Evolutionary conservation across 2,113 vertebrate species (phyloP), one percentile per base, ranked within the genome.

Genomic region (Mellivora capensis): DNA sequence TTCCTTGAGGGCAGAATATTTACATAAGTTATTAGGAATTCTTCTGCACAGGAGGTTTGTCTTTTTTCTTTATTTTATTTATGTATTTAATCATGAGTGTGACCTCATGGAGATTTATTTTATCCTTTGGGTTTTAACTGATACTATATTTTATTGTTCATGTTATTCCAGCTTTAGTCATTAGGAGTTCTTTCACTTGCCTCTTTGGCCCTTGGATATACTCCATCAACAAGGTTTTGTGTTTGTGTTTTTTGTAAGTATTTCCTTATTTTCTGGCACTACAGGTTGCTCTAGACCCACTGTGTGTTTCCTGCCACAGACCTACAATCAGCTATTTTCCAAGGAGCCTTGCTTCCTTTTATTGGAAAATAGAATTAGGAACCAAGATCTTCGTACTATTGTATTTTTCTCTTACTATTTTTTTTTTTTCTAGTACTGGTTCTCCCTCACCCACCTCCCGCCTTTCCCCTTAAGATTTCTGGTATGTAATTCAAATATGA

Each of bases 51-150:
- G 39, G 25, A 76, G 72, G 57, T 76, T 74, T 90, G 72, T 71
- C 71, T 79, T 25, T 71, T 92, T 23, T 44, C 29, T 54, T 80
- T 4, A 31, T 49, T 93, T 85, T 95, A 57, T 83, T 95, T 92
- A 86, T 67, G 34, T 83, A 47, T 64, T 95, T 29, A 97, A 12
- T 95, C 34, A n/a, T 80, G n/a, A 69, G 69, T 61, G 77, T 79
- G 87, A 52, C 91, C 13, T 87, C n/a, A 84, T 69, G 49, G 42
- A 88, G 90, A 59, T 82, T 61, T 64, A 76, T 93, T 90, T 96
- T 81, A 77, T 91, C 44, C 83, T 74, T 83, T 74, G 57, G 15
- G 34, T 82, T 94, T 87, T 90, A 80, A 62, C 94, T 29, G 61
- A 0, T 81, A 47, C 6, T 64, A 7, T 39, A 85, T 49, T 59